These are phyloP conservation scores for Hippoglossus stenolepis DNA, from an alignment of 2,113 vertebrate species.

Conservation along the genomic window DNA sequence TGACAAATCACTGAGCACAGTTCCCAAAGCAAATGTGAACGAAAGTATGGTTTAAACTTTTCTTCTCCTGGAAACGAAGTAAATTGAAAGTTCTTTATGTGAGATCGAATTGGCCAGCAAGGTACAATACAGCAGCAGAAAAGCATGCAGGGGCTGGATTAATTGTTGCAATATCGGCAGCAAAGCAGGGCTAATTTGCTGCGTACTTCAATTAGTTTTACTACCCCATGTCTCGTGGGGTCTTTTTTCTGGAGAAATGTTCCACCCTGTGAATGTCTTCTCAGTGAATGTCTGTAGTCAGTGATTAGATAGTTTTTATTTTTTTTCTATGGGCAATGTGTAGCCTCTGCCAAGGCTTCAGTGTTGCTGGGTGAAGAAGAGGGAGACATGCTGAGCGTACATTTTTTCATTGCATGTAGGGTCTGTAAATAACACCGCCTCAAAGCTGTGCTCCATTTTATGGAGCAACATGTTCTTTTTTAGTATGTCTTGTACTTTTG, in stretches of 20 bases:
- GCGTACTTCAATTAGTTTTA: slow-evolving; percentile 77
- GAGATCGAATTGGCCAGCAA: slow-evolving; percentile 29
- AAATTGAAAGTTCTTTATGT: slow-evolving; percentile 18
- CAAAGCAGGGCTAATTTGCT: slow-evolving; percentile 69
- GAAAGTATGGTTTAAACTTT: slow-evolving; percentile 22
- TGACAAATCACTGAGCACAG: slow-evolving; percentile 21
- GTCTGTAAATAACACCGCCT: slow-evolving; percentile 46
- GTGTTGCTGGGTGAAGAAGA: slow-evolving; percentile 65
- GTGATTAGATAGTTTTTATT: slow-evolving; percentile 62
- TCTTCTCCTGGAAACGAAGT: slow-evolving; percentile 7
- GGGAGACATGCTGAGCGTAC: slow-evolving; percentile 25
- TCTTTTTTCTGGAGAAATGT: slow-evolving; percentile 54
- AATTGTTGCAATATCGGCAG: slow-evolving; percentile 71
- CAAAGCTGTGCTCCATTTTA: slow-evolving; percentile 49
- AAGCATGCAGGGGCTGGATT: slow-evolving; percentile 63
- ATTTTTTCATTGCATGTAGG: slow-evolving; percentile 33
- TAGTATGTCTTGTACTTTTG: slow-evolving; percentile 1
- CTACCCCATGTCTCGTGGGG: slow-evolving; percentile 59
- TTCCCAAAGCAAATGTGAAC: slow-evolving; percentile 40
- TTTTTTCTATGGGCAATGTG: slow-evolving; percentile 36
- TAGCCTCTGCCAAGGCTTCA: slow-evolving; percentile 56
- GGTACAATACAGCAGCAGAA: slow-evolving; percentile 57
- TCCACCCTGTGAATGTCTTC: not conserved
- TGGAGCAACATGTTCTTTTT: slow-evolving; percentile 19
- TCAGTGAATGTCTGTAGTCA: slow-evolving; percentile 61